Base-by-base conservation (phyloP, 2,797 vertebrate species). In the Sebastes trivittatus region DNA sequence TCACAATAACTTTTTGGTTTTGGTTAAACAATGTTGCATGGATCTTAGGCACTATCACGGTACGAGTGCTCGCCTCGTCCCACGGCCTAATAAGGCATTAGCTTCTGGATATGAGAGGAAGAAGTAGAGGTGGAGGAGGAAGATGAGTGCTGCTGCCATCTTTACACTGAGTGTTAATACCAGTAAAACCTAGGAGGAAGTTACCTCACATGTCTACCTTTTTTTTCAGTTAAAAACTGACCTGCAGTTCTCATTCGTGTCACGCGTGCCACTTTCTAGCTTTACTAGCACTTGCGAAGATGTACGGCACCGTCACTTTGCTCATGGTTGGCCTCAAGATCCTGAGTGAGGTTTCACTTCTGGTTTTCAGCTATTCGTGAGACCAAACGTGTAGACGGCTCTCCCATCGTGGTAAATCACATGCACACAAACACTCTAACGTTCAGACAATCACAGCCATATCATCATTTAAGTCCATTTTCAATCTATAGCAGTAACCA, bases 361-460 rank as follows among this genome's bases (percentile, higher is more conserved):
- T 80, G 34, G 9, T 56, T 88, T 88, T 62, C 63, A 73, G 63
- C 55, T n/a, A 38, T 79, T 71, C 70, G 59, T 38, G 7, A 64
- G 68, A 70, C 49, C 70, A 68, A 46, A 84, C 61, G 79, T 74
- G 67, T 70, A 25, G 29, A 60, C 22, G 2, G 32, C 74, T 80
- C 67, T 81, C 25, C 72, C 20, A 14, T 68, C 68, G 29, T 27
- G 56, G 23, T 38, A 27, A 80, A 67, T 71, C 61, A 46, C 38
- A 87, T 63, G 34, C 73, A 56, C 27, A 85, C 27, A 68, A 87
- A 79, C 72, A 67, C 79, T 85, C 71, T 54, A 72, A 56, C 11
- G 6, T 87, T 86, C 89, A 84, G 93, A 95, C 94, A 95, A 95
- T 95, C 93, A 80, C 81, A 83, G 78, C 25, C 82, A 78, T 84